Evolutionary conservation across 2,113 vertebrate species (phyloP).

Genomic region (Paradisaea rubra): DNA sequence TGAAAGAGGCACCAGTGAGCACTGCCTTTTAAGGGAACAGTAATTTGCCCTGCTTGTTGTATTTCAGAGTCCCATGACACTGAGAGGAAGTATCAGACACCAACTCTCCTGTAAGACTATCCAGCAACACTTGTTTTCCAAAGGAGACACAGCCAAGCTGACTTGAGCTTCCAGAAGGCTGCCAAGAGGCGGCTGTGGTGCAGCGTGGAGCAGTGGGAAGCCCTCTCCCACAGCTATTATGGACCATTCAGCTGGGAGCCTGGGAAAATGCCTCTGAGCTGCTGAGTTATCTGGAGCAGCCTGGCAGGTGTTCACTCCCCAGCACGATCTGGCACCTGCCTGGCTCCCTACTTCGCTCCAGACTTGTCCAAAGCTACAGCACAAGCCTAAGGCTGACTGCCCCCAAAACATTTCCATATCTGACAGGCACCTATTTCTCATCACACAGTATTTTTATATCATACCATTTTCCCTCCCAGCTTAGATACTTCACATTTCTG

Average conservation of each 20-base stretch:
- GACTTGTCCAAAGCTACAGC: conserved; percentile 35
- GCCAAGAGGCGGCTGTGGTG: conserved; percentile 79
- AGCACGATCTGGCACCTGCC: conserved; percentile 52
- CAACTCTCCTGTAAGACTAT: conserved; percentile 74
- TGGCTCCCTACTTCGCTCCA: neutral
- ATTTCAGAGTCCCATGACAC: conserved; percentile 41
- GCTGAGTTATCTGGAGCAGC: conserved; percentile 72
- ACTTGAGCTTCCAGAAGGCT: conserved; percentile 72
- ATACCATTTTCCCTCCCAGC: neutral
- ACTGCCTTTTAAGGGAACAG: conserved; percentile 22
- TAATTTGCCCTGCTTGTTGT: conserved; percentile 34
- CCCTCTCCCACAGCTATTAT: conserved; percentile 83
- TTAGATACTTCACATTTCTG: neutral
- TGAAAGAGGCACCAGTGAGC: neutral
- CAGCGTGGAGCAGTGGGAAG: conserved; percentile 71
- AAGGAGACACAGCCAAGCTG: conserved; percentile 66
- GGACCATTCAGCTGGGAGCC: conserved; percentile 79
- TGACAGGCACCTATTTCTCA: neutral
- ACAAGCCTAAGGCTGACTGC: neutral
- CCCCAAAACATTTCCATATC: neutral
- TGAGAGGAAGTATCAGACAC: conserved; percentile 66
- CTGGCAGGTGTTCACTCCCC: conserved; percentile 80
- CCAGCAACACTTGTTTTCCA: conserved; percentile 76
- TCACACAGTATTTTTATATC: neutral
- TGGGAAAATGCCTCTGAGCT: conserved; percentile 84